Evolutionary conservation across 2,113 vertebrate species (phyloP), one percentile per base, ranked within the genome.

Genomic region (Equus przewalskii): DNA sequence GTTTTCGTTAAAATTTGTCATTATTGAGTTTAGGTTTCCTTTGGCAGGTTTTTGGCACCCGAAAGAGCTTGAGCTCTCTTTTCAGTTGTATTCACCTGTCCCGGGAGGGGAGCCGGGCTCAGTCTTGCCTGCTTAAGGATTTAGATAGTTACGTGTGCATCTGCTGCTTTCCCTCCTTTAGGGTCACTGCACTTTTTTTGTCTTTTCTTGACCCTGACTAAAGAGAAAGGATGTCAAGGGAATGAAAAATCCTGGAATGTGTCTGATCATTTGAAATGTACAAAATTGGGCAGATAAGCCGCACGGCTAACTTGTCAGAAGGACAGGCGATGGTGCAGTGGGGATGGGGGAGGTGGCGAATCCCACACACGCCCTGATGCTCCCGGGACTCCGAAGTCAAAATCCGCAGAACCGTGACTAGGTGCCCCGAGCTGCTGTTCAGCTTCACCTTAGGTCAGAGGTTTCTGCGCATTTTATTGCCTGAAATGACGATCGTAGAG

Each of bases 21-120:
- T 85, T 96, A 97, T 95, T 98, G 97, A 98, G 94, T 95, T 93
- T 94, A 92, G 92, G 62, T 78, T 97, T 96, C 94, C 93, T 97
- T 87, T 93, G 97, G 95, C 98, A 98, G 94, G 30, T 97, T 98
- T 97, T 98, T 98, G 98, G 97, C 97, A 97, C 62, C 26, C 46
- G 14, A 26, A 56, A 62, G 70, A 92, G 78, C 18, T 36, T 22
- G 92, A 92, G 92, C 62, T 94, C 58, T 72, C 62, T 90, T 90
- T 88, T 75, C 83, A 89, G 83, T 70, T 82, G 58, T 26, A 33
- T 69, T 96, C 98, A 98, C 97, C 97, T 98, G 97, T 91, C 94
- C 86, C 78, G 67, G 93, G 89, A 92, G 69, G 93, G 91, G 70
- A 92, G 79, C 78, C 11, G 62, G 87, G 65, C 21, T 86, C 36